Evolutionary conservation across 2,113 vertebrate genomes (phyloP), one percentile per base, ranked within the genome.

Genomic region (Leuciscus idus): DNA sequence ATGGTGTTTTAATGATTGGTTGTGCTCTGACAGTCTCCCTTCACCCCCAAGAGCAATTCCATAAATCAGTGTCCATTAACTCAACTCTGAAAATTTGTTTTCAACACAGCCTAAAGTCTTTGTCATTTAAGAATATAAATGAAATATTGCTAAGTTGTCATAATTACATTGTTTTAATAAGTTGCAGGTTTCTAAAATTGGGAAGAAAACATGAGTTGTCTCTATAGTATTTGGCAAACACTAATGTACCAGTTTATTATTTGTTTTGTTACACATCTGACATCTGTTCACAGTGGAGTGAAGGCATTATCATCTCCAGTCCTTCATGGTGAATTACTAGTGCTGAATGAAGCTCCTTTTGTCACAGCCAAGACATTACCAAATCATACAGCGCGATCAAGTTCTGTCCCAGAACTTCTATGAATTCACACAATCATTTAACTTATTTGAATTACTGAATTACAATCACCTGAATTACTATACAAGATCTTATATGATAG

Each of bases 221-320:
- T 2, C 1, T 23, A 55, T 55, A 80, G 13, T 64, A 48, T 48
- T 30, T 64, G 59, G 15, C 59, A 48, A 64, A 48, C 4, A 81
- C n/a, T 28, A 48, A 28, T 59, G 21, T 26, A 79, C 2, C 21
- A 23, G 76, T 52, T 6, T 68, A 52, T 68, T 83, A n/a, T 43
- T 57, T 52, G 19, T 84, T 52, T 81, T 81, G 43, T 48, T 48
- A 48, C 66, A 62, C 7, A 50, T 72, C 36, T 84, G 43, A 74
- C 66, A 86, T 68, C 84, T 74, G 79, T 83, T 64, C 26, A 46
- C 15, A 39, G 64, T 28, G n/a, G 59, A 77, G n/a, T 13, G 11
- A 66, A 30, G 28, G 77, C 28, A 85, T 66, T 52, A 70, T 48
- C 12, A 21, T 84, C 26, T 66, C 52, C 78, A 11, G 28, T 46